Conservation (phyloP, 64 coral and sea anemone genomes). For the Cladopsammia gracilis region DNA sequence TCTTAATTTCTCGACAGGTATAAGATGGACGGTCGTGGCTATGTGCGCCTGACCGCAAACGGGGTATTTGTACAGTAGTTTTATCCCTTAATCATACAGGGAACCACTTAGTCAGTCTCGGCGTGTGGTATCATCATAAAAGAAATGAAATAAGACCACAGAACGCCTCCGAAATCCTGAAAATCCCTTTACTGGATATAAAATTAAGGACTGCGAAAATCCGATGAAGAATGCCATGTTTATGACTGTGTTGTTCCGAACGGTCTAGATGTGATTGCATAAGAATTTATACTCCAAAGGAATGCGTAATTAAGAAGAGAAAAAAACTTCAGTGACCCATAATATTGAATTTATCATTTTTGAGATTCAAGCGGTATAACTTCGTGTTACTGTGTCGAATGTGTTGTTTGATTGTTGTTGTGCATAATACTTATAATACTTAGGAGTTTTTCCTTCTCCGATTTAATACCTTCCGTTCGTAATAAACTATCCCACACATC, state of each 20-base stretch:
- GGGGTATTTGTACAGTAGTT: conserved; percentile 35
- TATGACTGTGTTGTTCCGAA: neutral
- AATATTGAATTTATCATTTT: neutral
- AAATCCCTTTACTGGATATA: conserved; percentile 25
- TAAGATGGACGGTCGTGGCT: neutral
- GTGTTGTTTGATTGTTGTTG: neutral
- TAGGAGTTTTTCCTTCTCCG: neutral
- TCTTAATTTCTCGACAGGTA: neutral
- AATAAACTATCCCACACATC: conserved; percentile 14
- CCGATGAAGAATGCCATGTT: conserved; percentile 22
- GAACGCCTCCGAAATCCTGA: conserved; percentile 32
- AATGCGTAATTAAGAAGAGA: neutral
- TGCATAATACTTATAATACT: neutral
- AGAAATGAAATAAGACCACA: neutral
- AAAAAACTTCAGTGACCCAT: neutral
- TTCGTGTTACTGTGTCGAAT: neutral
- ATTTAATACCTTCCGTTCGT: conserved; percentile 37
- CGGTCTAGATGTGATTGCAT: neutral
- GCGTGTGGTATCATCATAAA: conserved; percentile 20
- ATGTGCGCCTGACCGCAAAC: neutral
- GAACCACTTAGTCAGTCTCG: neutral
- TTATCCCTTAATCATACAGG: conserved; percentile 32
- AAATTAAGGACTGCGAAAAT: conserved; percentile 14
- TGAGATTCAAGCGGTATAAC: neutral
- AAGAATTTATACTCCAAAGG: neutral